Conservation (phyloP, 2,797 vertebrate genomes). For the Thunnus albacares region DNA sequence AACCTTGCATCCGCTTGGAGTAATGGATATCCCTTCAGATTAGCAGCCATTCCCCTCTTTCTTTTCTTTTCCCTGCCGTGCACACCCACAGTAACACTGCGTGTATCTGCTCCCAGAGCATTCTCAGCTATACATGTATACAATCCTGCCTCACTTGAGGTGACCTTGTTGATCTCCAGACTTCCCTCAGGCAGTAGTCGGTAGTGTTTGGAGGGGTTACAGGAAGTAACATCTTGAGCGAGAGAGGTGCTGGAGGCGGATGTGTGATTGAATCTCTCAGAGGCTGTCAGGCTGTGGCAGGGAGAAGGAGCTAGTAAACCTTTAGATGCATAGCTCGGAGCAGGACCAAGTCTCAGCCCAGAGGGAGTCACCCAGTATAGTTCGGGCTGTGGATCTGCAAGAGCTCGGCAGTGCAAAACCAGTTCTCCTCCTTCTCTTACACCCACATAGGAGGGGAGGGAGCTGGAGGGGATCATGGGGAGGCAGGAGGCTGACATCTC, state of each 20-base stretch:
- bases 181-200: conserved; percentile 92
- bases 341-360: conserved; percentile 87
- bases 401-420: conserved; percentile 92
- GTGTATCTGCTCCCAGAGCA: conserved; percentile 93
- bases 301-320: conserved; percentile 7
- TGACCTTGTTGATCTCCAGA: conserved; percentile 90
- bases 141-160: conserved; percentile 87
- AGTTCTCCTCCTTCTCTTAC: conserved; percentile 83
- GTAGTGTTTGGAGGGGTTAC: conserved; percentile 77
- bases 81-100: conserved; percentile 89
- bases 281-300: conserved; percentile 45
- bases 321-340: conserved; percentile 45
- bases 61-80: conserved; percentile 66
- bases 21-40: conserved; percentile 46
- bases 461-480: conserved; percentile 92
- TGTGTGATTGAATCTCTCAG: conserved; percentile 49
- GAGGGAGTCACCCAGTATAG: conserved; percentile 96
- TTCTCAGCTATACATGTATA: conserved; percentile 99
- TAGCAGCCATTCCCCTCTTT: conserved; percentile 45
- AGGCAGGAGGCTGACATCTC: conserved; percentile 96
- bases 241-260: conserved; percentile 22
- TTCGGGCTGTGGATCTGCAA: conserved; percentile 93
- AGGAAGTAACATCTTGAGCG: conserved; percentile 29
- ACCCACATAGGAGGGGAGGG: conserved; percentile 88
- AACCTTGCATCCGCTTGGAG: conserved; percentile 54